Evolutionary conservation across 2,113 vertebrate species (phyloP).

Genomic region (Pseudopodoces humilis): DNA sequence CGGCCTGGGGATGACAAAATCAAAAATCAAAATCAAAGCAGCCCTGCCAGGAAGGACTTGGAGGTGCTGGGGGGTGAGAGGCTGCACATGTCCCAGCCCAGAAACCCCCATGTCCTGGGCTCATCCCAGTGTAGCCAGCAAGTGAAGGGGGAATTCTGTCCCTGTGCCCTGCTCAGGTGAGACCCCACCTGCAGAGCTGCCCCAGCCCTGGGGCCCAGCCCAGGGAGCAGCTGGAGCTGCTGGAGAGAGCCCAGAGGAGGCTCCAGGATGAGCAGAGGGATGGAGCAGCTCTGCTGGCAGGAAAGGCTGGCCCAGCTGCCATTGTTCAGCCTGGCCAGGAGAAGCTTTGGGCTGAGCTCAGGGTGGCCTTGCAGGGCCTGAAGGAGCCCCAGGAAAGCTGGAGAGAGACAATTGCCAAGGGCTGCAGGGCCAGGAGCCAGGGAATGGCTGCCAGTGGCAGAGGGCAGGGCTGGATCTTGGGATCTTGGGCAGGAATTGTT

Average conservation of each 20-base stretch:
- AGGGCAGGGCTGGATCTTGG: fast-evolving
- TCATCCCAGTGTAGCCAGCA: neutral
- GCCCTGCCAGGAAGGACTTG: too few species aligned
- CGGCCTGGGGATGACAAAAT: neutral
- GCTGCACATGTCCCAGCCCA: neutral
- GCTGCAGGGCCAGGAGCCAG: neutral
- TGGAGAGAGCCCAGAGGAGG: neutral
- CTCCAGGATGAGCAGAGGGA: neutral
- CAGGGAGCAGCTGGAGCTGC: neutral
- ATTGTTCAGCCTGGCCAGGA: neutral
- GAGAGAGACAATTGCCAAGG: neutral
- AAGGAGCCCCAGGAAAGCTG: neutral
- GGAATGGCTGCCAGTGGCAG: fast-evolving
- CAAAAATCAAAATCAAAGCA: too few species aligned
- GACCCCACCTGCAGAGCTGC: neutral
- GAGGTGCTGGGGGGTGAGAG: neutral
- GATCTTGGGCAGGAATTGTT: fast-evolving
- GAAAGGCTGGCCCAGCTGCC: neutral
- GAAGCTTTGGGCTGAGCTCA: neutral
- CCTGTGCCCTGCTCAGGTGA: neutral
- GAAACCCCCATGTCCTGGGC: neutral
- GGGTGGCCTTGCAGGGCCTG: neutral
- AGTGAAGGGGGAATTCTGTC: fast-evolving
- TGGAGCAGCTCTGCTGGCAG: neutral
- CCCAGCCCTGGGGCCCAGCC: neutral